Evolutionary conservation across 2,888 invertebrate genomes (phyloP), one percentile per base, ranked within the genome.

Genomic region (Drosophila dives): DNA sequence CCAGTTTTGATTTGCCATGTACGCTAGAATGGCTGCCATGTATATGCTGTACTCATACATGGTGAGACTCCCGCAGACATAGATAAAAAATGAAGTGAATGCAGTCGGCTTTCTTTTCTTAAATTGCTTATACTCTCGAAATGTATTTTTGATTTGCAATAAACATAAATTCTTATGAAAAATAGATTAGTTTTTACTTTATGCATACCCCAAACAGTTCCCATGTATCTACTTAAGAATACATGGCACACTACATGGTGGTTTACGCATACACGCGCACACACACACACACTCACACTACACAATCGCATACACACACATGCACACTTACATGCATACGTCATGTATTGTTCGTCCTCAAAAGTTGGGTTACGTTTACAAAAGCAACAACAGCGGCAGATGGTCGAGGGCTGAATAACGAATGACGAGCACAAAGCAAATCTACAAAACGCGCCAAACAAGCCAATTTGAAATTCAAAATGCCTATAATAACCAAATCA

Each of bases 211-310:
- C 54, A 34, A 29, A 26, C 65, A 23, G 48, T 70, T 75, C 11
- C 55, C 83, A 84, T 84, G 83, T 84, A 84, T 72, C 55, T 73
- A 40, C 20, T 58, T 51, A 53, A 58, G 64, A 33, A 63, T 84
- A 84, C 83, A 84, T 84, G 87, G 55, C 42, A 42, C 26, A 29
- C 82, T 84, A 86, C 83, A 84, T 84, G 83, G 55, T 11, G 83
- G 51, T 7, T 38, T 5, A 64, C 58, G 40, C 56, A 32, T 32
- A 59, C 48, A 59, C 63, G 50, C 48, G 58, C 63, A 62, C 50
- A 48, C 58, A 50, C 54, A 66, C 61, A 62, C 36, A 34, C 53
- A 55, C 49, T 74, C 56, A 51, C 49, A 54, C 60, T 38, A 55
- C 45, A 20, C 59, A 58, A n/a, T 6, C 34, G 53, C 61, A 65